A percentile compares a stretch with the other conserved stretches of the same genome.
These are phyloP conservation scores for Himalopsyche kuldschensis DNA, from an alignment of 2,888 invertebrate genomes.

Conservation along the genomic window DNA sequence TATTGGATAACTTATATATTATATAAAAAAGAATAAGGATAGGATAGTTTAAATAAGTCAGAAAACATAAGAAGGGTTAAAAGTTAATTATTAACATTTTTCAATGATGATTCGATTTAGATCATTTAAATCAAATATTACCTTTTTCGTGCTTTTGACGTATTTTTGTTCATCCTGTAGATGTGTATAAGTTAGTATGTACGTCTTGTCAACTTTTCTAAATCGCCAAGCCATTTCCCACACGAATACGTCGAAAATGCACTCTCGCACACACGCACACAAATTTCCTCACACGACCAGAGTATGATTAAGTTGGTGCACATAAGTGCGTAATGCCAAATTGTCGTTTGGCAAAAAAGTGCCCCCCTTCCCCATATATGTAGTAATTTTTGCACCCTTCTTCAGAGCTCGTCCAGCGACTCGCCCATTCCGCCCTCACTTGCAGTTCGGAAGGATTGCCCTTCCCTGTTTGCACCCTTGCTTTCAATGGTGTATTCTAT, in stretches of 20 bases:
- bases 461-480: constrained; percentile 30
- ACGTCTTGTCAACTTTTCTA: constrained; percentile 12
- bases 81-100: too few species aligned
- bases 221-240: constrained; percentile 6
- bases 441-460: constrained; percentile 35
- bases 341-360: constrained; percentile 32
- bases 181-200: background rate
- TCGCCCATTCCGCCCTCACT: background rate
- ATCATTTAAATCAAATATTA: too few species aligned
- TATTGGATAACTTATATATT: too few species aligned
- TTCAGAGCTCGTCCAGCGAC: background rate
- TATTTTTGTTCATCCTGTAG: background rate
- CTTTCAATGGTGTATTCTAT: constrained; percentile 18
- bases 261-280: background rate
- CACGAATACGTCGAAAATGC: background rate
- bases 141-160: background rate
- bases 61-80: too few species aligned
- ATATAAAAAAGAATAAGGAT: too few species aligned
- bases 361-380: background rate
- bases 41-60: too few species aligned
- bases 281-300: background rate
- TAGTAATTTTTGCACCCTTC: background rate
- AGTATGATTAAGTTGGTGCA: constrained; percentile 27
- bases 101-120: too few species aligned
- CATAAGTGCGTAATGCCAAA: constrained; percentile 12